A percentile compares a stretch with the other conserved stretches of the same genome.
These are phyloP conservation scores for Escarpia spicata DNA, from an alignment of 2,888 invertebrate species.

Conservation along the genomic window DNA sequence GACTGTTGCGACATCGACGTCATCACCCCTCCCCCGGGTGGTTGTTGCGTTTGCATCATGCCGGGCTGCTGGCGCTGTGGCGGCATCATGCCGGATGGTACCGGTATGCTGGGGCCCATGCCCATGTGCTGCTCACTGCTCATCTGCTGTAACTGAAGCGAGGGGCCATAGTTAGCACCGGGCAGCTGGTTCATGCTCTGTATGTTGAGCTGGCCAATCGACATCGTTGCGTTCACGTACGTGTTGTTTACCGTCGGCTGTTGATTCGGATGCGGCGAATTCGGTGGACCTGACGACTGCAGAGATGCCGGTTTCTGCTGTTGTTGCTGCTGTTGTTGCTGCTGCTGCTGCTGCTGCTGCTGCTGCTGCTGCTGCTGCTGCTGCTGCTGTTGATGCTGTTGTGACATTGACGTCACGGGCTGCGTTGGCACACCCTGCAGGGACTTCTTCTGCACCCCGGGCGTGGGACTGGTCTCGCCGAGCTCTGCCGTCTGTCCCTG, in stretches of 20 bases:
- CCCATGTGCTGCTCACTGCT: slow-evolving; percentile 47
- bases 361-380: slow-evolving; percentile 38
- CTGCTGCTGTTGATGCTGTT: slow-evolving; percentile 26
- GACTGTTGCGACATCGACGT: slow-evolving; percentile 25
- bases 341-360: slow-evolving; percentile 40
- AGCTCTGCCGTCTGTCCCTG: slow-evolving; percentile 54
- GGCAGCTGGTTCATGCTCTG: slow-evolving; percentile 61
- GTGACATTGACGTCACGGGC: background rate
- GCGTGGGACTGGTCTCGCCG: slow-evolving; percentile 44
- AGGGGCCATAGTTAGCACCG: slow-evolving; percentile 49
- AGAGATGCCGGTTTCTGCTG: background rate
- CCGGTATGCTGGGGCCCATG: slow-evolving; percentile 26
- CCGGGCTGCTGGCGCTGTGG: slow-evolving; percentile 20
- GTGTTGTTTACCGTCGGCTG: slow-evolving; percentile 67
- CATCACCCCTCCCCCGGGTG: slow-evolving; percentile 14
- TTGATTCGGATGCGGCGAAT: slow-evolving; percentile 38
- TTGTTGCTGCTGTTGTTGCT: background rate
- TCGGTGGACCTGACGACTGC: background rate
- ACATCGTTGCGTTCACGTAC: slow-evolving; percentile 68
- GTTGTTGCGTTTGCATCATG: slow-evolving; percentile 19
- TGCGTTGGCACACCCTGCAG: slow-evolving; percentile 7
- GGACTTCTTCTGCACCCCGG: background rate
- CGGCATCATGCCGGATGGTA: slow-evolving; percentile 1
- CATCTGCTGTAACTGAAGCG: slow-evolving; percentile 59
- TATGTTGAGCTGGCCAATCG: slow-evolving; percentile 69